phyloP scores from a whole-genome alignment of 2,888 invertebrate species.

The Uloborus plumipes region DNA sequence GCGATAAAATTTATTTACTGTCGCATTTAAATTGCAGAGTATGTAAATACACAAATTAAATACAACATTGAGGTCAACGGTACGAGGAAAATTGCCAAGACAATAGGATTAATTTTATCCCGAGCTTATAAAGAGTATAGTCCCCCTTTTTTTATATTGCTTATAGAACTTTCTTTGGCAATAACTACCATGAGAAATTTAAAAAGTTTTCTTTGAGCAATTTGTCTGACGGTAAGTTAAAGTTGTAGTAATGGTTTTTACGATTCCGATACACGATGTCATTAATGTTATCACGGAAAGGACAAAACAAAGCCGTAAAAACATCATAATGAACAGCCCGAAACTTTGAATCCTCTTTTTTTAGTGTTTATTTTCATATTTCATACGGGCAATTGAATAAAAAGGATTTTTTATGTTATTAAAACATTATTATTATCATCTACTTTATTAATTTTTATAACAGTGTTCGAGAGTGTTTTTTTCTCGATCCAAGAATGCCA shows the following conservation, averaged over 20 bases:
- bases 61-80: background rate
- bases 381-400: no score
- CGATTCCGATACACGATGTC: constrained; percentile 19
- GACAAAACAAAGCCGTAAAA: constrained; percentile 4
- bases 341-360: no score
- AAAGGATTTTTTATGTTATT: no score
- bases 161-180: no score
- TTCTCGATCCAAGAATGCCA: background rate
- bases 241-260: constrained; percentile 1
- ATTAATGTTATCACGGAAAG: constrained; percentile 18
- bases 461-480: no score
- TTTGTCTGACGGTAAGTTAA: no score
- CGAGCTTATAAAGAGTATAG: background rate
- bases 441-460: no score
- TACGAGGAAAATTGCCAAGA: background rate
- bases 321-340: background rate
- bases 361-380: no score
- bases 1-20: constrained; percentile 10
- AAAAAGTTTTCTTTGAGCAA: no score
- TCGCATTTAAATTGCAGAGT: background rate
- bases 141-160: background rate
- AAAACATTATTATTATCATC: no score
- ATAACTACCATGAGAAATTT: background rate
- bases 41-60: constrained; percentile 13
- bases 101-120: constrained; percentile 9